A percentile compares a stretch with the other conserved stretches of the same genome.
phyloP scores from a whole-genome alignment of 37 sponge, comb jelly and placozoan genomes.

The Mnemiopsis leidyi region DNA sequence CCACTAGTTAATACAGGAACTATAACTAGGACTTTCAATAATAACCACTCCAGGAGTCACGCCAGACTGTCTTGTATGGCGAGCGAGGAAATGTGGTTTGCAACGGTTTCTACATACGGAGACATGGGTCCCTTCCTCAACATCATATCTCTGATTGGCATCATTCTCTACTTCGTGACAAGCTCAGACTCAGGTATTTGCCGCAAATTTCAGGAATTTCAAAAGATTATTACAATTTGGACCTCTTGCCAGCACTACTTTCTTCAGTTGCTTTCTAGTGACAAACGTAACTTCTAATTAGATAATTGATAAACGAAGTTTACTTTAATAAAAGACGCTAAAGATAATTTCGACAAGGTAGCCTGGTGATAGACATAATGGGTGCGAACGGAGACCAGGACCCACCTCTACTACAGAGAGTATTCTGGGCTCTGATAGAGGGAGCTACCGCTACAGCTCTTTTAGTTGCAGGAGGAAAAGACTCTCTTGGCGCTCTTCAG shows the following conservation, averaged over 20 bases:
- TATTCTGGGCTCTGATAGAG: conserved; percentile 59
- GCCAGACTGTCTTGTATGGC: conserved; percentile 57
- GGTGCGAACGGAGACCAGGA: conserved; percentile 7
- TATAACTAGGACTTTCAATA: no score
- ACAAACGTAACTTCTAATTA: no score
- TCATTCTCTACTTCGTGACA: conserved; percentile 55
- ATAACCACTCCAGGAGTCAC: neutral
- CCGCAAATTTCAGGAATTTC: no score
- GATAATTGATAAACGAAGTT: no score
- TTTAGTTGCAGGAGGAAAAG: conserved; percentile 19
- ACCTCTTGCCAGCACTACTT: no score
- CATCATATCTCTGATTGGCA: conserved; percentile 7
- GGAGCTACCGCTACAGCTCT: conserved; percentile 62
- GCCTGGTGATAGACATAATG: conserved; percentile 46
- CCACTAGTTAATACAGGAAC: no score
- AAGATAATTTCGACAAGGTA: no score
- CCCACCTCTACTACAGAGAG: conserved; percentile 3
- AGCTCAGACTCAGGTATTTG: conserved; percentile 55
- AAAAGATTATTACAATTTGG: no score
- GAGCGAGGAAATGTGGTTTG: conserved; percentile 65
- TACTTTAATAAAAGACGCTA: no score
- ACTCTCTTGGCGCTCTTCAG: conserved; percentile 43
- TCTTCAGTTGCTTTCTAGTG: no score
- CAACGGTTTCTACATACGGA: neutral
- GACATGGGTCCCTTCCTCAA: conserved; percentile 55